These are phyloP conservation scores for Troglohyphantes excavatus DNA, from an alignment of 2,888 invertebrate species.

Conservation along the genomic window DNA sequence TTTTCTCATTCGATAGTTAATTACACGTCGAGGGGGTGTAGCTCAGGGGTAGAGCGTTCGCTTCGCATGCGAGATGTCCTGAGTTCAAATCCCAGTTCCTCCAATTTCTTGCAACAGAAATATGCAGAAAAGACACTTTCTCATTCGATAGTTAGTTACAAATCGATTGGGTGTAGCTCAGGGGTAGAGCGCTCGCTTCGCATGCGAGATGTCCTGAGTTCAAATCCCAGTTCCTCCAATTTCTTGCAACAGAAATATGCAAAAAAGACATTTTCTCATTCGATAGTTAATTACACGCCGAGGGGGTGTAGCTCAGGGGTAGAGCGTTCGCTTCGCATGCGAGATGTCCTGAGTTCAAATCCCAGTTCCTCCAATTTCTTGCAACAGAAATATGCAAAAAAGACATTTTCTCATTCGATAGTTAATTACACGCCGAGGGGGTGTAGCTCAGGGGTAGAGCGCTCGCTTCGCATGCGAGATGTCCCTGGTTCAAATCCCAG, in stretches of 20 bases:
- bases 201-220: conserved; percentile 21
- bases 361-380: neutral
- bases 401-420: too few species aligned
- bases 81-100: neutral
- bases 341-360: neutral
- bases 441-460: conserved; percentile 24
- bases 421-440: too few species aligned
- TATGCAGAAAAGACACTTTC: too few species aligned
- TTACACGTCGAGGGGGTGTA: too few species aligned
- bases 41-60: conserved; percentile 86
- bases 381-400: too few species aligned
- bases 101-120: too few species aligned
- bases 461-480: conserved; percentile 30
- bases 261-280: too few species aligned
- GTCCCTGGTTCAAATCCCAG: conserved; percentile 12
- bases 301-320: conserved; percentile 85
- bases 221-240: conserved; percentile 2
- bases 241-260: too few species aligned
- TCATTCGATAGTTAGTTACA: too few species aligned
- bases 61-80: conserved; percentile 84
- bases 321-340: conserved; percentile 87
- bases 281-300: too few species aligned
- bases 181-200: conserved; percentile 31
- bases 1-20: too few species aligned
- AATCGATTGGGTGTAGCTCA: conserved; percentile 25